Evolutionary conservation across 2,888 invertebrate species (phyloP), one percentile per base, ranked within the genome.

Genomic region (Microchrysa polita): DNA sequence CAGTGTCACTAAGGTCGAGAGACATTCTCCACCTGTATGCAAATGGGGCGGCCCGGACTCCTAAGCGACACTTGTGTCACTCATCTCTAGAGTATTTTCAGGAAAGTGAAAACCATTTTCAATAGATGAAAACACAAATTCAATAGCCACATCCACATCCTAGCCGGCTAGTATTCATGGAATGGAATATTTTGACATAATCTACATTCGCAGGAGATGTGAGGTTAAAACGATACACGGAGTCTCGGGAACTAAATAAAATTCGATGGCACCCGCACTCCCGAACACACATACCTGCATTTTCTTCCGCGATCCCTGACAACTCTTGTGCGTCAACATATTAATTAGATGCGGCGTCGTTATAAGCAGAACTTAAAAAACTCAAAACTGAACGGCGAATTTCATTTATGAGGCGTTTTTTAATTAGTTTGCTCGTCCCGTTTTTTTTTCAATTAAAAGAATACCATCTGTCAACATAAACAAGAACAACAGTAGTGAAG

Each of bases 241-340:
- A 55, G 12, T 55, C 55, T 55, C 18, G 18, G n/a, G 12, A 14
- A 7, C 10, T 53, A n/a, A 5, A 23, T 40, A 69, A 67, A 71
- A 73, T 53, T 53, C 10, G 2, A 65, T 34, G 14, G 27, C 27
- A 40, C 16, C n/a, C n/a, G n/a, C n/a, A n/a, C n/a, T n/a, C n/a
- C n/a, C n/a, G n/a, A 27, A 16, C 18, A 27, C 22, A 61, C 57
- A 44, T 80, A 84, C 84, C 84, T 98, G 88, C 80, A 85, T 85
- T 82, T 85, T 85, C 79, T 86, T 86, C 77, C 86, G 82, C 78
- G 83, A 81, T 75, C 80, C 83, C 79, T 84, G 84, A 78, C 84
- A 84, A 82, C 82, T 83, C 82, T 86, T 86, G 80, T 86, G 85
- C 80, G 84, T 82, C 81, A 85, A 83, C 85, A 86, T 86, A 79